A percentile compares a stretch with the other conserved stretches of the same genome.
Evolutionary conservation across 2,113 vertebrate species (phyloP).

Genomic region (Raja brachyura): DNA sequence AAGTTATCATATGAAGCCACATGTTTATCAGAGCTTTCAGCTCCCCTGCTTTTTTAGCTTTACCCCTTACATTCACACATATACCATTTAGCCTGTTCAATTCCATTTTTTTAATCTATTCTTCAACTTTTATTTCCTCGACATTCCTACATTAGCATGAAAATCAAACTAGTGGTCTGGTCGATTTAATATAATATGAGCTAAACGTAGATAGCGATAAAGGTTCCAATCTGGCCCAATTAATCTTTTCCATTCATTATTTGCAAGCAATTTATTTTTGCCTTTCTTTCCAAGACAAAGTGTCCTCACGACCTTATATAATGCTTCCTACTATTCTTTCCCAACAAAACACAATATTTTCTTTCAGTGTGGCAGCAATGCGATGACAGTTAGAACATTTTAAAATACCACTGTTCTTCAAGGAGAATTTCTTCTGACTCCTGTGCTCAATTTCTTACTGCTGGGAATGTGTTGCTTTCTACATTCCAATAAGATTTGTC

Average conservation of each 20-base stretch:
- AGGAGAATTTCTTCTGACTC: not conserved
- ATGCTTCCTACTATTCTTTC: not conserved
- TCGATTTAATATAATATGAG: not conserved
- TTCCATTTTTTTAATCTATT: too few species aligned
- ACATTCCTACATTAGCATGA: too few species aligned
- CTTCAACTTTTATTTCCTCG: too few species aligned
- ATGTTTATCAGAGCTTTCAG: too few species aligned
- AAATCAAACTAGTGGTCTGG: not conserved
- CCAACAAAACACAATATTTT: not conserved
- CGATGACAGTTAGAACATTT: not conserved
- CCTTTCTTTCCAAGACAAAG: not conserved
- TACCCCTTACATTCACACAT: too few species aligned
- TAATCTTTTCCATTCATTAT: not conserved
- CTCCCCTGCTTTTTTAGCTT: too few species aligned
- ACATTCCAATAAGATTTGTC: not conserved
- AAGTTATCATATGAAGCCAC: too few species aligned
- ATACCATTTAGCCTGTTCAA: too few species aligned
- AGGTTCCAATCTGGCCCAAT: not conserved
- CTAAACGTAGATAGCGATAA: not conserved
- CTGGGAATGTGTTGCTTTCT: not conserved
- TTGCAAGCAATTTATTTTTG: not conserved
- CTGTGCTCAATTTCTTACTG: not conserved
- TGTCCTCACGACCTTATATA: not conserved
- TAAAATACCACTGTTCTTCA: not conserved
- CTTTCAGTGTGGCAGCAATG: not conserved